Evolutionary conservation across 2,888 invertebrate genomes (phyloP).

Genomic region (Neoitamus cyanurus): DNA sequence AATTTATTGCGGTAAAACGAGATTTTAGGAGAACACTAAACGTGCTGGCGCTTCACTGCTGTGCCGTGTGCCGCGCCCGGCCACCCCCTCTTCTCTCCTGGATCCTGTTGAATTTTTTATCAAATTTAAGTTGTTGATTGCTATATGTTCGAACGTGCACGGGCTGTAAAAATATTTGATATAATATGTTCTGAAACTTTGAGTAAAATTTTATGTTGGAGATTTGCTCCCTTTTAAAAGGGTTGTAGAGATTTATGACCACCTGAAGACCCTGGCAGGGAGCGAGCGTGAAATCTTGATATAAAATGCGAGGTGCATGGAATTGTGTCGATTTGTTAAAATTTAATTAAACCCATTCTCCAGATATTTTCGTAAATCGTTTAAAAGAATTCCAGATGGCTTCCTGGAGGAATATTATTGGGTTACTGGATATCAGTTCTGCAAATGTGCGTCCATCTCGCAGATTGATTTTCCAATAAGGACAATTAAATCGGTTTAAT

Average conservation of each 20-base stretch:
- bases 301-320: background rate
- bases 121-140: conserved; percentile 38
- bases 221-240: conserved; percentile 12
- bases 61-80: background rate
- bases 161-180: conserved; percentile 35
- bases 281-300: background rate
- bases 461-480: too few relatives aligned
- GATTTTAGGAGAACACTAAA: conserved; percentile 35
- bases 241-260: background rate
- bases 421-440: too few relatives aligned
- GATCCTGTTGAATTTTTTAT: conserved; percentile 22
- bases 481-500: too few relatives aligned
- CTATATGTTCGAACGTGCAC: conserved; percentile 16
- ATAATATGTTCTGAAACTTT: conserved; percentile 12
- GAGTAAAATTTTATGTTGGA: conserved; percentile 12
- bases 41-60: background rate
- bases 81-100: background rate
- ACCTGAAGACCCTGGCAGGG: background rate
- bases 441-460: too few relatives aligned
- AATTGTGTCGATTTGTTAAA: background rate
- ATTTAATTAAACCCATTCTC: background rate
- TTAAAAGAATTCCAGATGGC: too few relatives aligned
- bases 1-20: conserved; percentile 36
- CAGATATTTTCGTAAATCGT: too few relatives aligned
- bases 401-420: too few relatives aligned